A percentile compares a stretch with the other conserved stretches of the same genome.
phyloP scores from a whole-genome alignment of 2,888 invertebrate genomes.

The Drosophila testacea region DNA sequence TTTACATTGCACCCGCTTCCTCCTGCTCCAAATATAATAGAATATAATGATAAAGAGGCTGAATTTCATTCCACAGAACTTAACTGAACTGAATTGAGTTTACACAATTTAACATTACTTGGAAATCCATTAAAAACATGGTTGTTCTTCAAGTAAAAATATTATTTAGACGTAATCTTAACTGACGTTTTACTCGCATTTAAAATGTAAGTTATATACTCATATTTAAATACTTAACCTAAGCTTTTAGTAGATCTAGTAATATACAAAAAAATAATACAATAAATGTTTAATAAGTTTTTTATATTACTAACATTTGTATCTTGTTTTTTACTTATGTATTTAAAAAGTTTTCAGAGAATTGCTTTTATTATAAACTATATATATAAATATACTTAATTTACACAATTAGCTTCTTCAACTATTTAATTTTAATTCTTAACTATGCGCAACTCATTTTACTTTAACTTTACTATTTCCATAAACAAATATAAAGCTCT shows the following conservation, averaged over 20 bases:
- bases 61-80: not conserved
- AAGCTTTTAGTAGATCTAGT: too few species aligned
- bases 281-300: too few species aligned
- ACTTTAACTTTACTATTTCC: not conserved
- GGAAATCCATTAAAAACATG: constrained; percentile 19
- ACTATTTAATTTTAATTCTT: too few species aligned
- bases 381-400: too few species aligned
- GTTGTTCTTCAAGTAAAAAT: not conserved
- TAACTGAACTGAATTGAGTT: constrained; percentile 18
- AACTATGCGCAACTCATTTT: not conserved
- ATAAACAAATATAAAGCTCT: not conserved
- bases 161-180: not conserved
- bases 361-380: too few species aligned
- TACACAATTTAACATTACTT: constrained; percentile 24
- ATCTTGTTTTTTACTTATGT: too few species aligned
- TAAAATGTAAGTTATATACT: too few species aligned
- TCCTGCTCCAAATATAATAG: not conserved
- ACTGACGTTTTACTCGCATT: not conserved
- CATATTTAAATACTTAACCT: too few species aligned
- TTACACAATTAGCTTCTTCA: too few species aligned
- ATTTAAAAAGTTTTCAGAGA: too few species aligned
- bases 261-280: too few species aligned
- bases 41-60: not conserved
- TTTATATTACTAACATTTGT: too few species aligned
- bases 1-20: constrained; percentile 39